Evolutionary conservation across 2,888 invertebrate genomes (phyloP).

Genomic region (Dysmachus trigonus): DNA sequence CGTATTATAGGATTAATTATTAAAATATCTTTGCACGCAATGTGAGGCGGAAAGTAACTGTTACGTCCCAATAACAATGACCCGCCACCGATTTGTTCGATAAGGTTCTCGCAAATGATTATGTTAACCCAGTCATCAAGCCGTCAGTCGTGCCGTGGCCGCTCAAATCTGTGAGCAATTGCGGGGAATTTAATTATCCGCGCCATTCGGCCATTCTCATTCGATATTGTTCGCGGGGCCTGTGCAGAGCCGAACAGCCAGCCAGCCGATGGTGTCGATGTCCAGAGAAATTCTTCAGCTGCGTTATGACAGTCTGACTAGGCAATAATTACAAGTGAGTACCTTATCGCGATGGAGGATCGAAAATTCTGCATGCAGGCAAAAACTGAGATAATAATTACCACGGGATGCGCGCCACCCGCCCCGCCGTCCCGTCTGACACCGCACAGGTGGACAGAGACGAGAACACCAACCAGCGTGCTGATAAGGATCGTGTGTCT

Average conservation of each 20-base stretch:
- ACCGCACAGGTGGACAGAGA: neutral
- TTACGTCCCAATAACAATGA: constrained; percentile 32
- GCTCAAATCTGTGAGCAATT: neutral
- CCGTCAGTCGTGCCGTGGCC: neutral
- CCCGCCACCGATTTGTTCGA: neutral
- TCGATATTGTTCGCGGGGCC: neutral
- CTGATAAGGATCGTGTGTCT: constrained; percentile 29
- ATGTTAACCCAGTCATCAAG: constrained; percentile 34
- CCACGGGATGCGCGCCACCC: neutral
- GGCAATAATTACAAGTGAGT: constrained; percentile 25
- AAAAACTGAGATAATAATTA: constrained; percentile 35
- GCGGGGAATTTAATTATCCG: constrained; percentile 29
- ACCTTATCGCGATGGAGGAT: constrained; percentile 1
- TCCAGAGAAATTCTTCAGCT: constrained; percentile 6
- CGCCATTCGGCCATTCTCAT: neutral
- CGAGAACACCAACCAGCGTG: neutral
- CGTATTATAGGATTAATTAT: neutral
- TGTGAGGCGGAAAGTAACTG: neutral
- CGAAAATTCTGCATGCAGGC: neutral
- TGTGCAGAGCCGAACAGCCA: neutral
- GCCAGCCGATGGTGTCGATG: neutral
- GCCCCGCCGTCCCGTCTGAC: neutral
- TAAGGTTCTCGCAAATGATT: constrained; percentile 30
- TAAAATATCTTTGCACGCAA: neutral
- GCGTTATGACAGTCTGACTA: constrained; percentile 33